Evolutionary conservation across 2,888 invertebrate species (phyloP).

Genomic region (Lottia gigantea): DNA sequence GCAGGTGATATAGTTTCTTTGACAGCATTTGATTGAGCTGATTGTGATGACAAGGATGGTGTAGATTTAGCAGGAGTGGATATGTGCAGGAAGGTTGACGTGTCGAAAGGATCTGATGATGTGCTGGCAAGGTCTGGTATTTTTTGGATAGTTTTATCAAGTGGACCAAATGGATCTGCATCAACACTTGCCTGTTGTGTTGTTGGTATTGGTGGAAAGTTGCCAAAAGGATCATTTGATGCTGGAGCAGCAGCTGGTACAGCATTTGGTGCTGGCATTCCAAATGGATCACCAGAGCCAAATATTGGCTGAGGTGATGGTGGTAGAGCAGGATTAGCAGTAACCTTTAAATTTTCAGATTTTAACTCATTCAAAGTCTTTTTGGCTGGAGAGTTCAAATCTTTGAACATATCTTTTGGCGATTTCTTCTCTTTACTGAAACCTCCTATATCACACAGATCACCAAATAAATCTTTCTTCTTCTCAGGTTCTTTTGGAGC

Average conservation of each 20-base stretch:
- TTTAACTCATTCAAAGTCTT: conserved; percentile 51
- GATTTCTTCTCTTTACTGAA: not conserved
- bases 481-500: conserved; percentile 14
- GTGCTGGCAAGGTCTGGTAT: conserved; percentile 23
- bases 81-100: conserved; percentile 16
- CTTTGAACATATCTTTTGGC: conserved; percentile 54
- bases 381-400: conserved; percentile 41
- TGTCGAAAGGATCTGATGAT: conserved; percentile 40
- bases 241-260: conserved; percentile 18
- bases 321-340: conserved; percentile 25
- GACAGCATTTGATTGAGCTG: conserved; percentile 17
- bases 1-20: conserved; percentile 5
- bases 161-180: conserved; percentile 34
- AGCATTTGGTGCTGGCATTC: conserved; percentile 16
- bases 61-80: conserved; percentile 14
- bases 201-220: conserved; percentile 16
- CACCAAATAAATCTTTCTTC: conserved; percentile 43
- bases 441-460: conserved; percentile 41
- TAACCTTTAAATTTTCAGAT: conserved; percentile 25
- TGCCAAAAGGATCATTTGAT: conserved; percentile 11
- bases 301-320: conserved; percentile 17
- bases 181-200: conserved; percentile 24
- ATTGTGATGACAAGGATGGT: conserved; percentile 14
- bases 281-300: conserved; percentile 26
- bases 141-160: conserved; percentile 23